These are phyloP conservation scores for Meandrusa payeni DNA, from an alignment of 2,888 invertebrate species.

Conservation along the genomic window DNA sequence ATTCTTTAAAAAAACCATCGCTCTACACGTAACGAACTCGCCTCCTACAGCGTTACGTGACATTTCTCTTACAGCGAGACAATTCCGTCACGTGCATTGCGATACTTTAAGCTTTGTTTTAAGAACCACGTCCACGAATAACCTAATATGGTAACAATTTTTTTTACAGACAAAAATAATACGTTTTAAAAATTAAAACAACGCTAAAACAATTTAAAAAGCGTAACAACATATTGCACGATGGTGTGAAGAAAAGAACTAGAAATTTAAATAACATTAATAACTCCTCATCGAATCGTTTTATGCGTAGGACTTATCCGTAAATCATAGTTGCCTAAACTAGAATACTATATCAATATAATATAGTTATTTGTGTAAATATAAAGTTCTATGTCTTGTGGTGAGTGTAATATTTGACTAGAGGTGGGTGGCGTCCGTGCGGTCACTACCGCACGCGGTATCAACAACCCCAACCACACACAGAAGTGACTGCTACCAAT, in stretches of 20 bases:
- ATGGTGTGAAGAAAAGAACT: slow-evolving; percentile 61
- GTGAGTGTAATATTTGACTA: slow-evolving; percentile 80
- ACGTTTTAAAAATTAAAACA: slow-evolving; percentile 45
- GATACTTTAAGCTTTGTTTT: slow-evolving; percentile 41
- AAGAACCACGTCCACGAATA: slow-evolving; percentile 55
- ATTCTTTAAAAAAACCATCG: slow-evolving; percentile 6
- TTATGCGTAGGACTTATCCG: slow-evolving; percentile 61
- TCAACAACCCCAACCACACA: slow-evolving; percentile 14
- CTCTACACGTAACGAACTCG: slow-evolving; percentile 16
- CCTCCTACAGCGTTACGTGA: slow-evolving; percentile 15
- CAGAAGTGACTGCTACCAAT: slow-evolving; percentile 13
- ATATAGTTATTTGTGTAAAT: slow-evolving; percentile 81
- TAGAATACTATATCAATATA: slow-evolving; percentile 81
- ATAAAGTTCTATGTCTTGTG: slow-evolving; percentile 79
- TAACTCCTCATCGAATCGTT: slow-evolving; percentile 42
- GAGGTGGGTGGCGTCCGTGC: slow-evolving; percentile 64
- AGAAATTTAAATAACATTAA: slow-evolving; percentile 44
- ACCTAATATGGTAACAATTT: slow-evolving; percentile 48
- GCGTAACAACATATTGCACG: slow-evolving; percentile 78
- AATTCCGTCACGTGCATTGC: slow-evolving; percentile 28
- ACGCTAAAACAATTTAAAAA: slow-evolving; percentile 66
- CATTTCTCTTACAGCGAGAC: slow-evolving; percentile 18
- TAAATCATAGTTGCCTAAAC: slow-evolving; percentile 78
- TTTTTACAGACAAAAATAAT: slow-evolving; percentile 40
- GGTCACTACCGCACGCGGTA: slow-evolving; percentile 33